Conservation (phyloP, 2,797 vertebrate species). For the Acrossocheilus wenchowensis region DNA sequence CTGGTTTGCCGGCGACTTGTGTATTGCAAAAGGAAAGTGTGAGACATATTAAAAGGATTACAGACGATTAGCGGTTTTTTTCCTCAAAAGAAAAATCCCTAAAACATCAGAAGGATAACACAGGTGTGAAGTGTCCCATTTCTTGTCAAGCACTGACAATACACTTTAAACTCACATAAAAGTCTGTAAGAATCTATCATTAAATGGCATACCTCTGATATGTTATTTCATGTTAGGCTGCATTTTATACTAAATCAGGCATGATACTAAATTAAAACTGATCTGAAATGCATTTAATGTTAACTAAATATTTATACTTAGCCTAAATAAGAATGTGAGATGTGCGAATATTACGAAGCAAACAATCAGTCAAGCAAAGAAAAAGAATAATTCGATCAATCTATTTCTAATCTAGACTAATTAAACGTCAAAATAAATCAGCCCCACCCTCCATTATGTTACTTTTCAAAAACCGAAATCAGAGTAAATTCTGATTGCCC, state of each 20-base stretch:
- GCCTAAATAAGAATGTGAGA: neutral
- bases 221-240: neutral
- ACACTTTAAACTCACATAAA: slow-evolving; percentile 18
- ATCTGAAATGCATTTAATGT: neutral
- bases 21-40: slow-evolving; percentile 77
- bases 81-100: slow-evolving; percentile 49
- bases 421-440: slow-evolving; percentile 46
- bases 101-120: slow-evolving; percentile 62
- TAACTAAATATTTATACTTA: neutral
- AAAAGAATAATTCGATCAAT: slow-evolving; percentile 40
- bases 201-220: neutral
- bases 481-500: slow-evolving; percentile 61
- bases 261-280: neutral
- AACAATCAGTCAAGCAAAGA: neutral
- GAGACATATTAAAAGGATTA: slow-evolving; percentile 84
- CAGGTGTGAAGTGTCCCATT: slow-evolving; percentile 53
- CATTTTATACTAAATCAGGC: slow-evolving; percentile 3
- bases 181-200: neutral
- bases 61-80: slow-evolving; percentile 73
- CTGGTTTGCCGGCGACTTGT: slow-evolving; percentile 67
- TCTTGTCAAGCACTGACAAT: slow-evolving; percentile 4
- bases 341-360: neutral
- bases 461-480: slow-evolving; percentile 24
- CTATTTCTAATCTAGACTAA: slow-evolving; percentile 34
- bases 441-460: slow-evolving; percentile 48